Conservation (phyloP, 1,140 invertebrate genomes). For the Armadillidium nasatum region DNA sequence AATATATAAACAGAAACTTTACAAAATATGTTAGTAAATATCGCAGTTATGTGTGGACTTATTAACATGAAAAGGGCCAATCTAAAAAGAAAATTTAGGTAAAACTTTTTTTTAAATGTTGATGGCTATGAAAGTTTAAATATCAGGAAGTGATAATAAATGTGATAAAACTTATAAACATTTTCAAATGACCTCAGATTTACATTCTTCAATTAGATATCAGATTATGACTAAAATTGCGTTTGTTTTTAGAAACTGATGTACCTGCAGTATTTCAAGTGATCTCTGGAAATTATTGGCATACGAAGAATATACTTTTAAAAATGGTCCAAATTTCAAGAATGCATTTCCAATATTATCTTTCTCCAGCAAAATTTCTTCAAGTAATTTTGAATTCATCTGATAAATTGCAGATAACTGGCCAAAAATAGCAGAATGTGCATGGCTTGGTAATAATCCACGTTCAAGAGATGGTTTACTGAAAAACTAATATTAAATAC, state of each 20-base stretch:
- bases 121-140: no score
- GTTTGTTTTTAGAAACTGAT: neutral
- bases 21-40: no score
- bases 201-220: no score
- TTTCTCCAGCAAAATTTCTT: neutral
- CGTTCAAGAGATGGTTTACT: neutral
- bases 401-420: neutral
- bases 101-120: no score
- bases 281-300: slow-evolving; percentile 12
- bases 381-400: neutral
- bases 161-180: no score
- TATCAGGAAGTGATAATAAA: no score
- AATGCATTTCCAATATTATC: slow-evolving; percentile 1
- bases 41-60: no score
- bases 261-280: slow-evolving; percentile 3
- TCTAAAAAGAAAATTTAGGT: no score
- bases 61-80: no score
- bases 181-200: no score
- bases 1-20: no score
- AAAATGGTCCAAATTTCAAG: neutral
- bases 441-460: neutral
- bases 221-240: no score
- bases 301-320: slow-evolving; percentile 16
- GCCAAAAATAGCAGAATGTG: neutral
- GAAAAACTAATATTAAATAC: slow-evolving; percentile 5